These are phyloP conservation scores for Octodon degus DNA, from an alignment of 2,113 vertebrate genomes.

Conservation along the genomic window DNA sequence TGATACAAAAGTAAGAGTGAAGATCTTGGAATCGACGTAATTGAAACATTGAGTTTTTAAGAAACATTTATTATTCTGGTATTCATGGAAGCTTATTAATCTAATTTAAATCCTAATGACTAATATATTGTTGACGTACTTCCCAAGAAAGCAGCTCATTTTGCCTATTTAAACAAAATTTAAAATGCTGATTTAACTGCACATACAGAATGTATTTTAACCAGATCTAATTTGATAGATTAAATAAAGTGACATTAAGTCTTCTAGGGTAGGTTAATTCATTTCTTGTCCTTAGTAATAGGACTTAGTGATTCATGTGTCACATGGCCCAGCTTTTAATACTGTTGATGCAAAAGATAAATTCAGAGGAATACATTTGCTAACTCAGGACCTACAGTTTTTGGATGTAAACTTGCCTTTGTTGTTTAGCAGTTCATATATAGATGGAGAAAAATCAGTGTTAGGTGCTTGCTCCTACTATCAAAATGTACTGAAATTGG, in stretches of 20 bases:
- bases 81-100: not conserved
- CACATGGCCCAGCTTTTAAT: not conserved
- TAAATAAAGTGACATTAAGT: conserved; percentile 10
- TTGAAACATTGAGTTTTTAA: not conserved
- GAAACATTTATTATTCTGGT: not conserved
- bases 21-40: not conserved
- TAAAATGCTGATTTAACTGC: conserved; percentile 27
- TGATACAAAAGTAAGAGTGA: conserved; percentile 96
- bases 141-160: not conserved
- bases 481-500: not conserved
- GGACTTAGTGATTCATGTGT: not conserved
- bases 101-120: not conserved
- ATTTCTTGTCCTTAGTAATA: not conserved
- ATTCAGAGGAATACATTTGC: not conserved
- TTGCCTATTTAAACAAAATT: not conserved
- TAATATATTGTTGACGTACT: not conserved
- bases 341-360: not conserved
- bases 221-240: conserved; percentile 34
- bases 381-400: not conserved
- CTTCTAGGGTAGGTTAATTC: not conserved
- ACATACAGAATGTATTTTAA: not conserved
- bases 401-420: not conserved
- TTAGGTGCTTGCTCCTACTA: not conserved
- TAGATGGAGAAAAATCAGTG: not conserved
- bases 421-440: not conserved